Evolutionary conservation across 30 jellyfish, hydroid and myxozoan species (phyloP).

Genomic region (Aurelia aurita): DNA sequence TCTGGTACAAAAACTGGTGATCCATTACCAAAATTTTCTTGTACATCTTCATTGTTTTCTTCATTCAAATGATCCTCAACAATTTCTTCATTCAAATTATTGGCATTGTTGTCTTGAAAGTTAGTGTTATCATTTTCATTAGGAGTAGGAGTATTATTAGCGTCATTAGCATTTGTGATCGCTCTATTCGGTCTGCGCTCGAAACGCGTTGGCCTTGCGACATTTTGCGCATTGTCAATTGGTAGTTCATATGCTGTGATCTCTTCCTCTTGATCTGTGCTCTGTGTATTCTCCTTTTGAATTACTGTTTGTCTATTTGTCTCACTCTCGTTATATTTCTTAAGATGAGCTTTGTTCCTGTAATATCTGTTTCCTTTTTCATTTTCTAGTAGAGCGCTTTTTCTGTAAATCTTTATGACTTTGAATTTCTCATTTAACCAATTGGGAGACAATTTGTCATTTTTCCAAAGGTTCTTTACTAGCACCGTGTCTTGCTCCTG

Average conservation of each 20-base stretch:
- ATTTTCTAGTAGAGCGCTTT: slow-evolving; percentile 33
- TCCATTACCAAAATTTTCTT: too few species aligned
- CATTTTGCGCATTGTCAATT: slow-evolving; percentile 22
- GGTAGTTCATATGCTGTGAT: neutral
- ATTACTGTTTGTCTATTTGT: neutral
- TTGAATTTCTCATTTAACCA: slow-evolving; percentile 46
- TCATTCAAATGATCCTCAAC: too few species aligned
- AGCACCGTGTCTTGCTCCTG: slow-evolving; percentile 36
- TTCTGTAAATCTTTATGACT: slow-evolving; percentile 34
- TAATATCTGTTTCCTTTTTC: slow-evolving; percentile 18
- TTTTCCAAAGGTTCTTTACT: slow-evolving; percentile 43
- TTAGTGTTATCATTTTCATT: too few species aligned
- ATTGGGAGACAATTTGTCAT: slow-evolving; percentile 30
- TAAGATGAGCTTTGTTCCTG: slow-evolving; percentile 54
- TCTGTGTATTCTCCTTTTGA: neutral
- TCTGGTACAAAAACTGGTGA: too few species aligned
- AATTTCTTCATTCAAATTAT: too few species aligned
- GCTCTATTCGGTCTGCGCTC: slow-evolving; percentile 26
- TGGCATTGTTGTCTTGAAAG: too few species aligned
- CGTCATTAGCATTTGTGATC: neutral
- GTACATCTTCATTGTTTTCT: too few species aligned
- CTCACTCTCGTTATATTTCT: slow-evolving; percentile 31
- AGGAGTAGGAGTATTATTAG: too few species aligned
- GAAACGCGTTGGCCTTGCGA: slow-evolving; percentile 26
- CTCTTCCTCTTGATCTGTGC: slow-evolving; percentile 24